phyloP scores from a whole-genome alignment of 2,888 invertebrate genomes.

The Ichneumoninae sp. region DNA sequence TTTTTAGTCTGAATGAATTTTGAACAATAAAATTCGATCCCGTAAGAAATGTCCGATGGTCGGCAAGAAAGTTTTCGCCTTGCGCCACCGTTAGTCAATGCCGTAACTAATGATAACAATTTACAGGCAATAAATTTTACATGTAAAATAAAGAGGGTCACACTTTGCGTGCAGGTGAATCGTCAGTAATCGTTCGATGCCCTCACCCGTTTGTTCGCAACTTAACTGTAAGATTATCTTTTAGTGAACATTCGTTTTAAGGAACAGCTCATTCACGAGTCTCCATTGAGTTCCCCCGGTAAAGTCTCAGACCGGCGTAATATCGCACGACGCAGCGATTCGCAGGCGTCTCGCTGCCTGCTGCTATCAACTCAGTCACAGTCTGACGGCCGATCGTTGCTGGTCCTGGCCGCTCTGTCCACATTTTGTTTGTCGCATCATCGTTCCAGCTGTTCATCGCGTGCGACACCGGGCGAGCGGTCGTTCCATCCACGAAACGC shows the following conservation, averaged over 20 bases:
- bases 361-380: constrained; percentile 44
- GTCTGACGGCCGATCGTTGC: constrained; percentile 42
- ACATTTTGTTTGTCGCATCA: constrained; percentile 6
- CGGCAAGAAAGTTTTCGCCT: not conserved
- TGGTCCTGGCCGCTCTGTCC: not conserved
- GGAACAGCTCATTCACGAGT: not conserved
- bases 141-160: not conserved
- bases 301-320: constrained; percentile 7
- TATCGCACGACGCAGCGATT: constrained; percentile 29
- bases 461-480: not conserved
- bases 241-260: not conserved
- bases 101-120: not conserved
- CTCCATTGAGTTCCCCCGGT: constrained; percentile 10
- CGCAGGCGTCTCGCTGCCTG: not conserved
- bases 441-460: not conserved
- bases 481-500: not conserved
- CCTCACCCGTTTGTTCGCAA: not conserved
- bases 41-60: not conserved
- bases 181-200: not conserved
- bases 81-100: not conserved
- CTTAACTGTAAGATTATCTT: not conserved
- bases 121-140: not conserved
- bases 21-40: not conserved
- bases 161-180: not conserved
- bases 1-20: not conserved